Base-by-base conservation (phyloP, 2,797 vertebrate genomes). In the Pachyuromys duprasi region DNA sequence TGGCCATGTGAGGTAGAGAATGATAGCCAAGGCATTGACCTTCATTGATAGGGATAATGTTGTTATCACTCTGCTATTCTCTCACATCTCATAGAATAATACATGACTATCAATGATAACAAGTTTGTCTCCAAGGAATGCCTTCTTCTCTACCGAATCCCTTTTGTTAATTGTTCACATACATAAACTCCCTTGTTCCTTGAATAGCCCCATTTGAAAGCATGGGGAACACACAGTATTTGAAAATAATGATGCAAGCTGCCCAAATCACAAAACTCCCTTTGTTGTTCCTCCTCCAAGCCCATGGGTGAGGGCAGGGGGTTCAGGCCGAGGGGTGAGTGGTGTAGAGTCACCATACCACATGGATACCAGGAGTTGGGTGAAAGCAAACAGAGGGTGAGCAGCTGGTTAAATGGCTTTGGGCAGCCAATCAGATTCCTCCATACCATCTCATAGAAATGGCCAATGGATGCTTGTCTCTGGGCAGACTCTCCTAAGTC, bases 161-260 rank as follows among this genome's bases (percentile, higher is more conserved):
- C 26, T 33, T 55, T 62, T 8, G 20, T 1, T 12, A 45, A 31
- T 8, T 13, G 36, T 26, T 62, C 17, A 33, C 3, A 15, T 2
- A 33, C 0, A 62, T 31, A n/a, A 72, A 63, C 8, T 39, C 13
- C 45, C 22, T 33, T 33, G 28, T 36, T n/a, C 67, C 33, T 69
- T 74, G 63, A 2, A 15, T 8, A 53, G 5, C 6, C 3, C 33
- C 13, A 53, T 57, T 62, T 55, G 20, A 78, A 57, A 65, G 65
- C 28, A n/a, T 20, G 2, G 39, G 22, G 49, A 78, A 45, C 0
- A 2, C 0, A 2, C 3, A 26, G 0, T 39, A 12, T 39, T 74
- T 67, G 8, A 33, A 80, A 78, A 53, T 1, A 53, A 13, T 22
- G 42, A 88, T 80, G 31, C 9, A 3, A 39, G 28, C 28, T 55